phyloP scores from a whole-genome alignment of 1,140 invertebrate species.

The Myzus persicae region DNA sequence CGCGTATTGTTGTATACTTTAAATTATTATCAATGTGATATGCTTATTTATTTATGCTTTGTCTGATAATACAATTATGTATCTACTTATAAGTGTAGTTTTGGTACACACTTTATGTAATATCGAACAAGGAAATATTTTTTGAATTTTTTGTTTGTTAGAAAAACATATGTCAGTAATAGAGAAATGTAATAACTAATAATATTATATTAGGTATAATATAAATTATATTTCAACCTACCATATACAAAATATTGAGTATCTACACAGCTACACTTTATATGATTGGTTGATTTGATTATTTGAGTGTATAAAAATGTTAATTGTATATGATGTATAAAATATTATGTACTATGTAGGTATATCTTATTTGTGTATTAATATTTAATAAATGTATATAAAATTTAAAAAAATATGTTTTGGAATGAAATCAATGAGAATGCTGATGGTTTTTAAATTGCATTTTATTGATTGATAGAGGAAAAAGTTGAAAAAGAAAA shows the following conservation, averaged over 20 bases:
- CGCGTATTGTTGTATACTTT: background rate
- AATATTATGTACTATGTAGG: background rate
- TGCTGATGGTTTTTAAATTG: background rate
- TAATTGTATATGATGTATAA: background rate
- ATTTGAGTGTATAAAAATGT: too few relatives aligned
- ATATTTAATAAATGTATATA: background rate
- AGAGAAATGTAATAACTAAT: too few relatives aligned
- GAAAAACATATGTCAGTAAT: too few relatives aligned
- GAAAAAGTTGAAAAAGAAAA: background rate
- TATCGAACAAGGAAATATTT: too few relatives aligned
- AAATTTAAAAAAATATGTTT: background rate
- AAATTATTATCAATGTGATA: background rate
- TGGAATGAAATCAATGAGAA: background rate
- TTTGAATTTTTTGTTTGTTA: too few relatives aligned
- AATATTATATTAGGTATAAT: too few relatives aligned
- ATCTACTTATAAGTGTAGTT: too few relatives aligned
- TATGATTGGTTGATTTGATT: too few relatives aligned
- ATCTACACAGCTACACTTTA: too few relatives aligned
- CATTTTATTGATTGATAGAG: constrained; percentile 7
- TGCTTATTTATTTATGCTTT: background rate
- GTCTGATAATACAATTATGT: background rate
- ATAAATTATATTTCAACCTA: too few relatives aligned
- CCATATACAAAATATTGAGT: too few relatives aligned
- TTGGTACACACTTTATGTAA: too few relatives aligned
- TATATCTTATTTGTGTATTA: background rate